Percentiles rank a stretch among this genome's conserved stretches.
phyloP scores from a whole-genome alignment of 2,113 vertebrate genomes.

The Sturnus vulgaris region DNA sequence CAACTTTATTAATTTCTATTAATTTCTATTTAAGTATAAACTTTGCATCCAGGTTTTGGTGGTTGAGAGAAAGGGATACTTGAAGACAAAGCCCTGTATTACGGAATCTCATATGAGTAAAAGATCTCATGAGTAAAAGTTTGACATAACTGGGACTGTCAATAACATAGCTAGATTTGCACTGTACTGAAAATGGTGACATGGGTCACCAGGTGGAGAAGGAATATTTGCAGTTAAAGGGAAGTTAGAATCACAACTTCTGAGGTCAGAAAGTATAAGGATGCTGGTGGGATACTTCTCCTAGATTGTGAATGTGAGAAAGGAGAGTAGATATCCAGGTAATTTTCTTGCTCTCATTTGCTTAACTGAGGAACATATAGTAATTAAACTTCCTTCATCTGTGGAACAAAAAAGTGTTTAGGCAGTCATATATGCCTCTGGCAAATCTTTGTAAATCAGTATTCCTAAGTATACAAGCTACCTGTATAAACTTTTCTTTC shows the following conservation, averaged over 20 bases:
- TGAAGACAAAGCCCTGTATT: not conserved
- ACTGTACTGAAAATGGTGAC: not conserved
- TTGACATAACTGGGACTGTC: not conserved
- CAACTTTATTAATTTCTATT: not conserved
- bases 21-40: not conserved
- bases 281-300: not conserved
- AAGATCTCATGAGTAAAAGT: not conserved
- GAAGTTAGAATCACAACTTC: not conserved
- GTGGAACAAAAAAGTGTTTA: not conserved
- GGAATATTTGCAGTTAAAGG: not conserved
- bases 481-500: not conserved
- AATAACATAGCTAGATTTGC: not conserved
- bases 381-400: not conserved
- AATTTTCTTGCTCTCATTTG: not conserved
- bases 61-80: not conserved
- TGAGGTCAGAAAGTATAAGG: not conserved
- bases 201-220: not conserved
- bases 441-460: not conserved
- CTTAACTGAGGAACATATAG: not conserved
- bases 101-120: not conserved
- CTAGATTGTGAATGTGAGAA: not conserved
- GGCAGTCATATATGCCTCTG: not conserved
- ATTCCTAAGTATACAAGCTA: not conserved
- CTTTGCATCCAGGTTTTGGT: not conserved
- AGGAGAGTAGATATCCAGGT: not conserved